A percentile compares a stretch with the other conserved stretches of the same genome.
These are phyloP conservation scores for Anastatus disparis DNA, from an alignment of 1,140 invertebrate genomes.

Conservation along the genomic window DNA sequence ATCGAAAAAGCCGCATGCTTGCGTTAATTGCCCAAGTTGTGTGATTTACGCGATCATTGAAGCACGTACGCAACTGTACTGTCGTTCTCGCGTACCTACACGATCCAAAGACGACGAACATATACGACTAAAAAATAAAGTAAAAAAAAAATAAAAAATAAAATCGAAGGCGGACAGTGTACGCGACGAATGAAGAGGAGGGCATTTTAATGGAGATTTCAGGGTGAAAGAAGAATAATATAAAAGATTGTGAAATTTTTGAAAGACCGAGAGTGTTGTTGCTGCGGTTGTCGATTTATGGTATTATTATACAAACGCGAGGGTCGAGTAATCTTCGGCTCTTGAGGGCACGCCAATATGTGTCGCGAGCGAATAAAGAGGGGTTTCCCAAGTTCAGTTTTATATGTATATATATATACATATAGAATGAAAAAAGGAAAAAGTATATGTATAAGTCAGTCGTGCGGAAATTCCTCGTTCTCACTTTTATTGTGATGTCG, in stretches of 20 bases:
- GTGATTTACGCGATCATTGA: slow-evolving; percentile 5
- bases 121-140: too few relatives aligned
- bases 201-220: slow-evolving; percentile 30
- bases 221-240: too few relatives aligned
- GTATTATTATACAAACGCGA: slow-evolving; percentile 24
- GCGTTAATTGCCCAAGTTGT: slow-evolving; percentile 4
- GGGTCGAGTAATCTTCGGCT: neutral
- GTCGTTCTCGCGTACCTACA: too few relatives aligned
- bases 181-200: too few relatives aligned
- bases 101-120: too few relatives aligned
- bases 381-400: neutral
- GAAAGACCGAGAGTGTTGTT: neutral
- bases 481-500: slow-evolving; percentile 13
- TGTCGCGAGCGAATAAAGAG: too few relatives aligned
- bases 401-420: neutral
- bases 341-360: neutral
- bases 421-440: too few relatives aligned
- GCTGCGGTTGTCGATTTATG: slow-evolving; percentile 26
- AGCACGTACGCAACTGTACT: neutral
- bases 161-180: neutral
- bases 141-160: neutral
- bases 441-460: neutral
- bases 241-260: slow-evolving; percentile 28
- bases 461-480: slow-evolving; percentile 13
- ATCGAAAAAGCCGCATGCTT: neutral